Conservation (phyloP, 2,113 vertebrate species). For the Carettochelys insculpta region DNA sequence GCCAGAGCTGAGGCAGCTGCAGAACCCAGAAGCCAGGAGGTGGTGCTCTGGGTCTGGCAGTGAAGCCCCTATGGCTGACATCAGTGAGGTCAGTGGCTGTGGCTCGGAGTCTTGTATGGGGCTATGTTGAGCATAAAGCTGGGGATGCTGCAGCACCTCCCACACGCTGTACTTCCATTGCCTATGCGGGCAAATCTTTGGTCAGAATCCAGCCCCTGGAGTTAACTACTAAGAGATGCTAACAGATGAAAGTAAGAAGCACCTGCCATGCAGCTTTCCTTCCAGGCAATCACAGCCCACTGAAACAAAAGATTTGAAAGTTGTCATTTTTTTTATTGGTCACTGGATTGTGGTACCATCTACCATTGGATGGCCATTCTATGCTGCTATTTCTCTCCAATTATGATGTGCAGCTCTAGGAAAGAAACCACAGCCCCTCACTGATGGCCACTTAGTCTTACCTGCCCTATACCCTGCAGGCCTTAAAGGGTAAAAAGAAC, state of each 20-base stretch:
- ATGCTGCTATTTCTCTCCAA: background rate
- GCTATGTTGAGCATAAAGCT: too few relatives aligned
- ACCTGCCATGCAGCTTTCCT: background rate
- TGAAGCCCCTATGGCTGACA: too few relatives aligned
- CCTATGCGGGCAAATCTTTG: too few relatives aligned
- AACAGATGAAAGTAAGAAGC: background rate
- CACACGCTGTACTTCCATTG: too few relatives aligned
- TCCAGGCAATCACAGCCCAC: background rate
- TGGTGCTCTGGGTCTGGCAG: too few relatives aligned
- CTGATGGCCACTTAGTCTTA: background rate
- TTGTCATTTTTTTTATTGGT: background rate
- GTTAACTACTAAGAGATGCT: background rate
- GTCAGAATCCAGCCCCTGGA: background rate
- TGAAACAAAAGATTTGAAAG: background rate
- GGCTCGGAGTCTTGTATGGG: too few relatives aligned
- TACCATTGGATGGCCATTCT: background rate
- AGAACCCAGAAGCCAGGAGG: too few relatives aligned
- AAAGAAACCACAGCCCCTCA: background rate
- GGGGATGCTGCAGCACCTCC: too few relatives aligned
- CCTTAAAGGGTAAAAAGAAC: background rate
- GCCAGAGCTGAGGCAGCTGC: too few relatives aligned
- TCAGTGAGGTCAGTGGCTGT: too few relatives aligned
- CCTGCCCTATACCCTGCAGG: background rate
- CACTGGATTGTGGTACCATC: background rate
- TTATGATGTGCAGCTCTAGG: background rate